These are phyloP conservation scores for Nomada fucata DNA, from an alignment of 2,888 invertebrate genomes.

Conservation along the genomic window DNA sequence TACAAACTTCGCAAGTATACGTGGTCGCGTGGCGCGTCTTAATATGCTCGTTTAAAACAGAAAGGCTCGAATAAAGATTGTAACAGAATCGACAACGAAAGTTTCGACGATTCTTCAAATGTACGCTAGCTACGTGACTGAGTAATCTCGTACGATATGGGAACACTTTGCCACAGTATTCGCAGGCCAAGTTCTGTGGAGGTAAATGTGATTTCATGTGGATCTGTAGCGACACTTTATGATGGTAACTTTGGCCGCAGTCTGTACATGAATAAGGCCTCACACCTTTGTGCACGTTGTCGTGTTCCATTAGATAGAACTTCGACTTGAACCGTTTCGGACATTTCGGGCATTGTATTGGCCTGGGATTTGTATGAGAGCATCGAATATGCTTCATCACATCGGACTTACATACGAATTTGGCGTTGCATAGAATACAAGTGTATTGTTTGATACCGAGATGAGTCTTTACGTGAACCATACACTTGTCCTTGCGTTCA, in stretches of 20 bases:
- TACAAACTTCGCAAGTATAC: constrained; percentile 81
- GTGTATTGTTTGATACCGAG: constrained; percentile 82
- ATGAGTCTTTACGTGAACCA: constrained; percentile 83
- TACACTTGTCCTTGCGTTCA: constrained; percentile 82
- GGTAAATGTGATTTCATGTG: constrained; percentile 83
- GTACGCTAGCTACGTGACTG: constrained; percentile 82
- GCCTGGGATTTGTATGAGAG: constrained; percentile 83
- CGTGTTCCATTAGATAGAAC: constrained; percentile 82
- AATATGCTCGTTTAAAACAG: constrained; percentile 82
- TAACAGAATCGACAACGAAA: constrained; percentile 83
- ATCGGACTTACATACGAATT: constrained; percentile 83
- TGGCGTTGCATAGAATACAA: constrained; percentile 81
- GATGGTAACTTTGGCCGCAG: constrained; percentile 82
- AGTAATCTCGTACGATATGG: constrained; percentile 82
- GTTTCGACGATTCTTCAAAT: constrained; percentile 81
- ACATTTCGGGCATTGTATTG: constrained; percentile 82
- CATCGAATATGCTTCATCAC: constrained; percentile 83
- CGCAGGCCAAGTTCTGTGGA: constrained; percentile 82
- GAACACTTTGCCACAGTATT: constrained; percentile 82
- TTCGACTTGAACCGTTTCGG: constrained; percentile 83
- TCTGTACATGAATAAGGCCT: constrained; percentile 81
- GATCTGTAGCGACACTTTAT: constrained; percentile 83
- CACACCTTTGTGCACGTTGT: constrained; percentile 82
- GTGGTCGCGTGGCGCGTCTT: constrained; percentile 82
- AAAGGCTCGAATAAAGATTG: constrained; percentile 82